Evolutionary conservation across 2,797 vertebrate species (phyloP).

Genomic region (Neostethus bicornis): DNA sequence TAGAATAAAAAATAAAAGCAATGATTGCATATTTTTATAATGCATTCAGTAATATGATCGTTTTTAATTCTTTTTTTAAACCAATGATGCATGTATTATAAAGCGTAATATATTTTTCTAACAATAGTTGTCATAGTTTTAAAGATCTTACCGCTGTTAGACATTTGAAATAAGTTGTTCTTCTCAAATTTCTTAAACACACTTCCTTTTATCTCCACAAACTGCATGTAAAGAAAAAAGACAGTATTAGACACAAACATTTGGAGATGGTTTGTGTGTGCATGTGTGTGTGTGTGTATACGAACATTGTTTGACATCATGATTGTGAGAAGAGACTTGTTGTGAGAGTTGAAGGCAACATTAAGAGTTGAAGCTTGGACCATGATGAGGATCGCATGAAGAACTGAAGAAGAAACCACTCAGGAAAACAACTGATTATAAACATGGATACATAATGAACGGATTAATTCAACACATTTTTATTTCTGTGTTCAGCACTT

Average conservation of each 20-base stretch:
- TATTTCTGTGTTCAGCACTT: neutral
- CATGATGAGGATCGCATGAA: slow-evolving; percentile 96
- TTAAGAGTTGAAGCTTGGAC: slow-evolving; percentile 97
- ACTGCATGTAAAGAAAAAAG: slow-evolving; percentile 76
- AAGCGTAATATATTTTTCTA: too few species aligned
- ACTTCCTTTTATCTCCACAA: slow-evolving; percentile 98
- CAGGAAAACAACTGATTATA: slow-evolving; percentile 59
- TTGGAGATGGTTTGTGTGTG: too few species aligned
- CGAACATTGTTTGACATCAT: slow-evolving; percentile 99
- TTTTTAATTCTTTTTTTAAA: too few species aligned
- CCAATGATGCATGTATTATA: too few species aligned
- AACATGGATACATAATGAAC: neutral
- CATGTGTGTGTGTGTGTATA: slow-evolving; percentile 16
- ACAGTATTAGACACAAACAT: too few species aligned
- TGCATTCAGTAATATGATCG: too few species aligned
- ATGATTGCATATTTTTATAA: too few species aligned
- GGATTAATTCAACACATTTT: neutral
- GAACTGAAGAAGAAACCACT: slow-evolving; percentile 80
- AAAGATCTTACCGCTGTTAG: slow-evolving; percentile 91
- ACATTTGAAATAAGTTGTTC: slow-evolving; percentile 99
- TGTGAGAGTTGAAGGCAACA: slow-evolving; percentile 98
- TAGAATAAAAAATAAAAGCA: too few species aligned
- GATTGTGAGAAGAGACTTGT: slow-evolving; percentile 97
- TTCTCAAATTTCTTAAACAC: slow-evolving; percentile 99
- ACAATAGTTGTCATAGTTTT: too few species aligned